Evolutionary conservation across 1,140 invertebrate genomes (phyloP).

Genomic region (Pseudomyrmex cubaensis): DNA sequence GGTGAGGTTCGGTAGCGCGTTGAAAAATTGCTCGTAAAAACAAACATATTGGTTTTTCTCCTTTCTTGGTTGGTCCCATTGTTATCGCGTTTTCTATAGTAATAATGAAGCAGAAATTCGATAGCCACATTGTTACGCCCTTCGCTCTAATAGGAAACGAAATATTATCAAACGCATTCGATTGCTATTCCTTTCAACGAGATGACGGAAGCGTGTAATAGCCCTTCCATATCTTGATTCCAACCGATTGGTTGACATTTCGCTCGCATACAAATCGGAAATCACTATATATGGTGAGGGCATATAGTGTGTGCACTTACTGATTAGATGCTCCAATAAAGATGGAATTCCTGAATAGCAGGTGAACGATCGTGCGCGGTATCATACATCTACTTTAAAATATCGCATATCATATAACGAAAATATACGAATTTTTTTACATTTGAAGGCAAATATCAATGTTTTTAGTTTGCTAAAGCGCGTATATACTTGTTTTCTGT

Average conservation of each 20-base stretch:
- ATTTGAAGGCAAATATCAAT: no score
- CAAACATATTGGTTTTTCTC: constrained; percentile 16
- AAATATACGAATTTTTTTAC: no score
- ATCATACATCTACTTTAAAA: no score
- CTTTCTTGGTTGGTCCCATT: not conserved
- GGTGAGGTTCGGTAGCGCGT: not conserved
- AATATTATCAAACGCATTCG: constrained; percentile 23
- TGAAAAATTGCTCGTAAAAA: constrained; percentile 32
- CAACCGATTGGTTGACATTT: constrained; percentile 41
- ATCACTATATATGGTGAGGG: not conserved
- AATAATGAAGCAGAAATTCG: constrained; percentile 30
- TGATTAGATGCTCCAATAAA: constrained; percentile 14
- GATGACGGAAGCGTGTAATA: not conserved
- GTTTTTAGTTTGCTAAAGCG: not conserved
- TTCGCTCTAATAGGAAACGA: constrained; percentile 25
- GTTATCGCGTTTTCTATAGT: constrained; percentile 15
- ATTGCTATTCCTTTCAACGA: constrained; percentile 21
- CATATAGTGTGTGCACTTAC: not conserved
- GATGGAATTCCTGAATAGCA: not conserved
- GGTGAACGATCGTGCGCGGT: not conserved
- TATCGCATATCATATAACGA: no score
- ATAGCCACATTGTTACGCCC: constrained; percentile 24
- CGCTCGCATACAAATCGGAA: constrained; percentile 34
- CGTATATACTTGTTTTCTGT: not conserved
- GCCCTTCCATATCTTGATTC: constrained; percentile 26